Evolutionary conservation across 1,140 invertebrate genomes (phyloP), one percentile per base, ranked within the genome.

Genomic region (Lanistes nyassanus): DNA sequence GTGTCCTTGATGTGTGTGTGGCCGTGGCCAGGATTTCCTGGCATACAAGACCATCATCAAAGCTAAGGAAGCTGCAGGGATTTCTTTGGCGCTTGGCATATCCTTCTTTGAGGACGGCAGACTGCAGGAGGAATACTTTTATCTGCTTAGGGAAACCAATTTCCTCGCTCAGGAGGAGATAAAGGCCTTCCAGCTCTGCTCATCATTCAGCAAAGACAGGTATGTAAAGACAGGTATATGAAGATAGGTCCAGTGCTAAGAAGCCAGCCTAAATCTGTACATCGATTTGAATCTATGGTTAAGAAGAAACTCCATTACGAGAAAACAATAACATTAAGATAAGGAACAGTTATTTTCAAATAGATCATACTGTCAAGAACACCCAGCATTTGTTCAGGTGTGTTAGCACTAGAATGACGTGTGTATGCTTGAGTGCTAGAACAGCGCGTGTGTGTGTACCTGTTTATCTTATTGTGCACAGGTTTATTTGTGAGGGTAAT

Each of bases 11-110:
- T 13, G 23, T 13, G 13, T 53, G 51, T 62, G 26, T 62, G 11
- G 58, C 58, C 21, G 11, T 36, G 16, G 39, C 2, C 73, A 78
- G 53, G 60, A 78, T 31, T 55, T 75, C 39, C 26, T 78, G 31
- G 77, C 77, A 11, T 78, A 78, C 73, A 78, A 78, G 62, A 75
- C 74, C 3, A 29, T 78, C 11, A 71, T 78, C 51, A 69, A 64
- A 31, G 66, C 73, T 47, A 66, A 78, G 60, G 77, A 78, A 56
- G 37, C 39, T 21, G 36, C 72, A 3, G 77, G 77, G 9, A 69
- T 75, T 5, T 56, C 66, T 36, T 26, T 78, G 5, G 21, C 77
- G 3, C 16, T 73, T 34, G 77, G 74, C 19, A 78, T 78, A 2
- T 39, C 53, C 1, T 78, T 75, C 69, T 78, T 78, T 34, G 73